Percentiles rank a stretch among this genome's conserved stretches.
Conservation (phyloP, 2,113 vertebrate genomes). For the Hymenochirus boettgeri region DNA sequence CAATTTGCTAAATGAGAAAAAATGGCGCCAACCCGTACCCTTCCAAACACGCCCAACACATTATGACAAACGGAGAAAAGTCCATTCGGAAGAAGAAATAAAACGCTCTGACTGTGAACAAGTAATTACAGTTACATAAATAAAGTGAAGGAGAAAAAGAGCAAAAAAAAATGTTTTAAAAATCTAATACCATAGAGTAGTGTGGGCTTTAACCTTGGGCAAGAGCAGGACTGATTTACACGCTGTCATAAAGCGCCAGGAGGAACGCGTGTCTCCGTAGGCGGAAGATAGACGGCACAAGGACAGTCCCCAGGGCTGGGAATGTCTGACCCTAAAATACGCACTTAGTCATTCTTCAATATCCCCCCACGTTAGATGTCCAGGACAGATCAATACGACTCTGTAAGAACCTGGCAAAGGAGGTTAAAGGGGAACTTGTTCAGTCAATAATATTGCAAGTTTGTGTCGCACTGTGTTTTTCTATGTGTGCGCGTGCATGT, state of each 20-base stretch:
- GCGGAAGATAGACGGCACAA: constrained; percentile 17
- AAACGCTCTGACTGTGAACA: constrained; percentile 50
- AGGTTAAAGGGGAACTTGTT: too few species aligned
- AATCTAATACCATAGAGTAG: constrained; percentile 59
- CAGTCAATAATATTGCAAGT: too few species aligned
- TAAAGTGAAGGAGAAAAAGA: constrained; percentile 51
- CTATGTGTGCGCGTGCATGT: too few species aligned
- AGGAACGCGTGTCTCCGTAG: constrained; percentile 5
- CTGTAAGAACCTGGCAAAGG: too few species aligned
- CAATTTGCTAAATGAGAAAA: too few species aligned
- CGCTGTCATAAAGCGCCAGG: constrained; percentile 48
- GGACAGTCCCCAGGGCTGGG: constrained; percentile 31
- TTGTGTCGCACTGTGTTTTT: too few species aligned
- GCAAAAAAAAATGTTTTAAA: constrained; percentile 52
- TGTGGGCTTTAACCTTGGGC: constrained; percentile 63
- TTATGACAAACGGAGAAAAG: too few species aligned
- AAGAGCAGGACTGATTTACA: constrained; percentile 57
- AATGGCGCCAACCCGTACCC: too few species aligned
- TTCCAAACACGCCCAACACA: too few species aligned
- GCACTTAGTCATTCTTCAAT: constrained; percentile 32
- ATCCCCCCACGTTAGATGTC: neutral
- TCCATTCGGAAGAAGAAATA: too few species aligned
- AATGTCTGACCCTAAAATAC: constrained; percentile 34
- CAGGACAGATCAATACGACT: too few species aligned
- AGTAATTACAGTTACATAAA: constrained; percentile 64